A percentile compares a stretch with the other conserved stretches of the same genome.
Evolutionary conservation across 2,797 vertebrate genomes (phyloP).

Genomic region (Mycteria americana): DNA sequence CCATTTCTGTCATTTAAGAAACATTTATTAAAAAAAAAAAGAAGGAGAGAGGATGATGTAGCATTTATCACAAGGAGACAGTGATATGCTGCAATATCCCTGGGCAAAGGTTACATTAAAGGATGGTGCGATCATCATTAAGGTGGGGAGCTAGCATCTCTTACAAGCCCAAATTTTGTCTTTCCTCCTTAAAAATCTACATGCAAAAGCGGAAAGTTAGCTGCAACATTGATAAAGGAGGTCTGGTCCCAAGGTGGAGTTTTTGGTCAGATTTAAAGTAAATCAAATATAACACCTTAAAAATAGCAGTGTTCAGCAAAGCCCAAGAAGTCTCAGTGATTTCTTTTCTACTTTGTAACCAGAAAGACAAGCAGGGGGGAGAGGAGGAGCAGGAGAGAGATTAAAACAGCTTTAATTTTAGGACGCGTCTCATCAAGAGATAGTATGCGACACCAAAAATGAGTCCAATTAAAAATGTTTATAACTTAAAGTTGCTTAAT

Average conservation of each 20-base stretch:
- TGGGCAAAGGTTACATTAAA: conserved; percentile 12
- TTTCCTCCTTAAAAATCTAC: conserved; percentile 14
- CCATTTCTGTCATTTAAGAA: conserved; percentile 16
- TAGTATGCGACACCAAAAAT: conserved; percentile 40
- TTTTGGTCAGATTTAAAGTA: conserved; percentile 37
- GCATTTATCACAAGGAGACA: conserved; percentile 34
- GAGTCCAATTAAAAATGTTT: conserved; percentile 42
- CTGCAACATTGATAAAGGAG: conserved; percentile 22
- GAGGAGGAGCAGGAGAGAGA: not conserved
- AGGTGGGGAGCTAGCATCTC: not conserved
- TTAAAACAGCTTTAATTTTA: conserved; percentile 58
- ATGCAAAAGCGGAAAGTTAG: not conserved
- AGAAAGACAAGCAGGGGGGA: conserved; percentile 10
- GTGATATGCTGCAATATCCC: not conserved
- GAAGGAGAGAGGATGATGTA: not conserved
- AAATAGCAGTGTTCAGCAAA: conserved; percentile 40
- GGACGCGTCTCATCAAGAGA: conserved; percentile 29
- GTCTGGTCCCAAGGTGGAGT: not conserved
- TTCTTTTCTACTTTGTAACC: conserved; percentile 32
- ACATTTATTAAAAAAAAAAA: not conserved
- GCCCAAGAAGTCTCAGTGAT: not conserved
- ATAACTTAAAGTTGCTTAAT: conserved; percentile 19
- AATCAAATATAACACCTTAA: conserved; percentile 49
- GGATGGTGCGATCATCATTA: not conserved
- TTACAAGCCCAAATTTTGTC: not conserved